A percentile compares a stretch with the other conserved stretches of the same genome.
These are phyloP conservation scores for Galleria mellonella DNA, from an alignment of 1,140 invertebrate species.

Conservation along the genomic window DNA sequence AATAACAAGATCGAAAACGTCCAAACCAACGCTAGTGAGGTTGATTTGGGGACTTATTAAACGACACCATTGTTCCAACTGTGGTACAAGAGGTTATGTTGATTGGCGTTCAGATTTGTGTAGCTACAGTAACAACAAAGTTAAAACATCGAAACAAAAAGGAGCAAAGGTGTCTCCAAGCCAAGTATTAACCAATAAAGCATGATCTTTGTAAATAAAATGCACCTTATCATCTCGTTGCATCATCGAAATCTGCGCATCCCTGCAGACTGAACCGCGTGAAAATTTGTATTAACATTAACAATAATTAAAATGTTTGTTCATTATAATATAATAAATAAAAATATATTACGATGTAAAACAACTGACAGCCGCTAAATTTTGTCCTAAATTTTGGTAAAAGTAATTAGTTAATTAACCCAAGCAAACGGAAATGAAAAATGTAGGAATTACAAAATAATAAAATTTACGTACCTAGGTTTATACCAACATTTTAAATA, in stretches of 20 bases:
- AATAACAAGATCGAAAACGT: no score
- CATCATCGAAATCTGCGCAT: slow-evolving; percentile 60
- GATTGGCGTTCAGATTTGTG: background rate
- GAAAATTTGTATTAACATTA: slow-evolving; percentile 40
- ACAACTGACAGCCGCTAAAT: slow-evolving; percentile 68
- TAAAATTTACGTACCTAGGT: slow-evolving; percentile 33
- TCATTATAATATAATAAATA: slow-evolving; percentile 24
- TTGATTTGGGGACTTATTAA: slow-evolving; percentile 11
- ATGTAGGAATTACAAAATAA: no score
- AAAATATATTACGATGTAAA: slow-evolving; percentile 60
- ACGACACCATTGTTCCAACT: background rate
- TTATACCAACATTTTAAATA: slow-evolving; percentile 46
- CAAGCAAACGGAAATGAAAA: no score
- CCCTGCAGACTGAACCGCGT: slow-evolving; percentile 53
- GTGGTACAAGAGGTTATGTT: background rate
- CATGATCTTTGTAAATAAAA: slow-evolving; percentile 8
- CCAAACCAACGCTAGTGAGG: slow-evolving; percentile 4
- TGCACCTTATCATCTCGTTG: slow-evolving; percentile 71
- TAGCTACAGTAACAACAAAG: slow-evolving; percentile 20
- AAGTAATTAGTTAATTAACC: no score
- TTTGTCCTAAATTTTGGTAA: slow-evolving; percentile 3
- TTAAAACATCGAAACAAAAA: slow-evolving; percentile 14
- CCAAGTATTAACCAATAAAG: slow-evolving; percentile 5
- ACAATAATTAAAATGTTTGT: slow-evolving; percentile 26
- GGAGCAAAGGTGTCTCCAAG: background rate